Base-by-base conservation (phyloP, 2,888 invertebrate species). In the Brachyptera risi region DNA sequence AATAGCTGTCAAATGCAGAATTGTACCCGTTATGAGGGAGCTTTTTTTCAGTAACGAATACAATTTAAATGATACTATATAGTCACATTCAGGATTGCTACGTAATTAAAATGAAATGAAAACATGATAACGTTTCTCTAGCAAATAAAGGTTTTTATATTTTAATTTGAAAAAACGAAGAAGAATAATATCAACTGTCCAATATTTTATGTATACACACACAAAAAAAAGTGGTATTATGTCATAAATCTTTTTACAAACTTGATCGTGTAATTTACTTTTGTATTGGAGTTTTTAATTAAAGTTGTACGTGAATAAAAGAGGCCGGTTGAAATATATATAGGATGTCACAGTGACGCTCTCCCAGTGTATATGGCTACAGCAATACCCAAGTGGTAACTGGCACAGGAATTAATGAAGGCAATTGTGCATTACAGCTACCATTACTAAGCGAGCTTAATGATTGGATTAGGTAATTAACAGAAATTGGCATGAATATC, bases 1-100 rank as follows among this genome's bases (percentile, higher is more conserved):
- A 62, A 62, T 62, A 56, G 62, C 62, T 62, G 62, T 62, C 62
- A 62, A 50, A 59, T 56, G 54, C 62, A 62, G 59, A 47, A 56
- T 59, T 62, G 62, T 58, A 59, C 56, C 54, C 54, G 35, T 54
- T 54, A 54, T 54, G 54, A 54, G 54, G 11, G 54, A 35, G 54
- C 35, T 54, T 54, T 54, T 54, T 54, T 37, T n/a, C n/a, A 54
- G 54, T 37, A 54, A 37, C 37, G 54, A 54, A 23, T 37, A 54
- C 54, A 54, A 54, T 54, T 54, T 54, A 54, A 54, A 54, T 54
- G 54, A 54, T 54, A 54, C 54, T 54, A 35, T 54, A 35, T 17
- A 54, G 54, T 54, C 54, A 54, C 54, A 54, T 54, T 54, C 54
- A 54, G 54, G 54, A 37, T 54, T 27, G 15, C 54, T 35, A 54